These are phyloP conservation scores for Nymphalis polychloros DNA, from an alignment of 2,888 invertebrate species.

Conservation along the genomic window DNA sequence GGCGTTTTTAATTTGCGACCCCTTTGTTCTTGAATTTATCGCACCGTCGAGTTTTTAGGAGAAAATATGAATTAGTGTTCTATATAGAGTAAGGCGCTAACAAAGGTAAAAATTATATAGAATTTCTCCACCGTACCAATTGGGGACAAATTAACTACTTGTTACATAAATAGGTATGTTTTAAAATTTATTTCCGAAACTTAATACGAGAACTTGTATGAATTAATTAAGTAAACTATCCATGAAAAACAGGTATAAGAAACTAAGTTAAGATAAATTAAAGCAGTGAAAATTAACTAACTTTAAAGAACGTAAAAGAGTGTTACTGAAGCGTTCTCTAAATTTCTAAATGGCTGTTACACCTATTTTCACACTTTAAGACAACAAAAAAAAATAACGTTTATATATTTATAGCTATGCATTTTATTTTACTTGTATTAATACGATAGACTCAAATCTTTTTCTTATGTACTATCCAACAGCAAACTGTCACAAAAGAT, in stretches of 20 bases:
- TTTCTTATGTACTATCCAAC: constrained; percentile 20
- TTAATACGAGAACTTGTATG: no score
- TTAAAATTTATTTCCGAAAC: no score
- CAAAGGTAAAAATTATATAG: constrained; percentile 38
- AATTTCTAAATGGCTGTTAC: no score
- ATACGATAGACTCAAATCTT: neutral
- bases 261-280: no score
- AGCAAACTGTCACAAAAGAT: constrained; percentile 73
- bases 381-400: no score
- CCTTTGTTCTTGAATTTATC: constrained; percentile 71
- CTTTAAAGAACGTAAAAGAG: no score
- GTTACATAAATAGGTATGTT: neutral
- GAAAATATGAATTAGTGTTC: constrained; percentile 74
- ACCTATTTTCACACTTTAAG: no score
- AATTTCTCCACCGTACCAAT: constrained; percentile 20
- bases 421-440: neutral
- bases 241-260: no score
- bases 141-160: constrained; percentile 15
- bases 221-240: no score
- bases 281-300: no score
- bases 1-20: constrained; percentile 75
- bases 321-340: no score
- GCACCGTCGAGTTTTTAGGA: constrained; percentile 67
- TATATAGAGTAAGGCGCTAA: constrained; percentile 55
- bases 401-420: no score